phyloP scores from a whole-genome alignment of 2,113 vertebrate genomes.

The Sphyrna mokarran region DNA sequence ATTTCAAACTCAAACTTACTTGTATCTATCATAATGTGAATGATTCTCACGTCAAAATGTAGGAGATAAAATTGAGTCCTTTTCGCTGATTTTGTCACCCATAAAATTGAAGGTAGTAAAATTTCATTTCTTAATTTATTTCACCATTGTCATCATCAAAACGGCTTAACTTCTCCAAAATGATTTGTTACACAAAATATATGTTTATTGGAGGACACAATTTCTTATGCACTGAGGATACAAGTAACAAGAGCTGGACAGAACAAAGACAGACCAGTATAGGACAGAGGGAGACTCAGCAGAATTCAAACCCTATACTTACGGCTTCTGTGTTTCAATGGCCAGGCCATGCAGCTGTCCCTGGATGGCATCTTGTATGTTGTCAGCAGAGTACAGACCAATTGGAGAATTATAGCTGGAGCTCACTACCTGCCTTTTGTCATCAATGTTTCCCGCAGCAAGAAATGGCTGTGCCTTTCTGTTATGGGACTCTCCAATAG shows the following conservation, averaged over 20 bases:
- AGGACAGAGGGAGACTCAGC: background rate
- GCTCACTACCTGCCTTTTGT: constrained; percentile 94
- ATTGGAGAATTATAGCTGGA: constrained; percentile 95
- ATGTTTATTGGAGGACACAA: background rate
- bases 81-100: no score
- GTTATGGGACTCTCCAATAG: constrained; percentile 85
- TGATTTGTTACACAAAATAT: background rate
- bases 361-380: constrained; percentile 90
- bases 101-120: background rate
- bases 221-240: background rate
- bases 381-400: constrained; percentile 92
- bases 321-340: constrained; percentile 69
- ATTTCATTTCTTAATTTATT: background rate
- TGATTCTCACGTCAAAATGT: background rate
- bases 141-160: background rate
- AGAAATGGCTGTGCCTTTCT: constrained; percentile 88
- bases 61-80: background rate
- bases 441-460: constrained; percentile 89
- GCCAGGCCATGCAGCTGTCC: constrained; percentile 87
- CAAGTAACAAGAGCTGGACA: constrained; percentile 63
- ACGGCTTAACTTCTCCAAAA: background rate
- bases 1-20: background rate
- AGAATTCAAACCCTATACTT: constrained; percentile 52
- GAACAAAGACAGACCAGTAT: constrained; percentile 38
- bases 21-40: background rate